Percentiles rank a stretch among this genome's conserved stretches.
Evolutionary conservation across 2,797 vertebrate genomes (phyloP).

Genomic region (Aselliscus stoliczkanus): DNA sequence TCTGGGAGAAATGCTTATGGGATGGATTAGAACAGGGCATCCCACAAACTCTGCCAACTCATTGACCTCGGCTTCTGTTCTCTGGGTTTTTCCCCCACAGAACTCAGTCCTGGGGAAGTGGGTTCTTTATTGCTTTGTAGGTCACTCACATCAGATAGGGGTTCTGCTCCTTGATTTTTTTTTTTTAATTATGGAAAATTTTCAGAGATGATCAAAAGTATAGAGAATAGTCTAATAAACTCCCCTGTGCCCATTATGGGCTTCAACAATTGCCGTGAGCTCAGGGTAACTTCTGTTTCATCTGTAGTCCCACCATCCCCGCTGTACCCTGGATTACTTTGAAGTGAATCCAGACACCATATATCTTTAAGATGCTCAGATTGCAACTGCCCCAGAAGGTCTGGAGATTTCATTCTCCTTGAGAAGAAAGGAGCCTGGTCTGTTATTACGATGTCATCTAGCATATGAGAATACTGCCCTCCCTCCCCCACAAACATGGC

Average conservation of each 20-base stretch:
- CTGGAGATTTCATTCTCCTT: slow-evolving; percentile 22
- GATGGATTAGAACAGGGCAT: neutral
- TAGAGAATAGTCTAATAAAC: neutral
- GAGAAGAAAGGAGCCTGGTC: slow-evolving; percentile 51
- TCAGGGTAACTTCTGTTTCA: slow-evolving; percentile 49
- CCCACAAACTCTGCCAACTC: neutral
- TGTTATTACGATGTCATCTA: neutral
- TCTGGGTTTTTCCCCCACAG: neutral
- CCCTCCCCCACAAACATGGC: slow-evolving; percentile 26
- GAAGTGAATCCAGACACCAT: slow-evolving; percentile 69
- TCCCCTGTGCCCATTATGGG: neutral
- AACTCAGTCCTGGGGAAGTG: neutral
- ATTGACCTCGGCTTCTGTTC: neutral
- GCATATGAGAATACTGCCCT: neutral
- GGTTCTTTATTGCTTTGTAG: neutral
- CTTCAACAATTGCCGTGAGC: neutral
- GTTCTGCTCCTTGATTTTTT: neutral
- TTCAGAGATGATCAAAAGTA: slow-evolving; percentile 59
- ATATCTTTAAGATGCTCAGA: slow-evolving; percentile 70
- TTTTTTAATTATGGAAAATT: slow-evolving; percentile 43
- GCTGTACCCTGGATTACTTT: slow-evolving; percentile 52
- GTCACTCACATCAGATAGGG: neutral
- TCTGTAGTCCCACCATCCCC: neutral
- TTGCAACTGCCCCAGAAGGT: slow-evolving; percentile 26
- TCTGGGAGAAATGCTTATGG: neutral